Percentiles rank a stretch among this genome's conserved stretches.
These are phyloP conservation scores for Macroglossus sobrinus DNA, from an alignment of 2,113 vertebrate genomes.

Conservation along the genomic window DNA sequence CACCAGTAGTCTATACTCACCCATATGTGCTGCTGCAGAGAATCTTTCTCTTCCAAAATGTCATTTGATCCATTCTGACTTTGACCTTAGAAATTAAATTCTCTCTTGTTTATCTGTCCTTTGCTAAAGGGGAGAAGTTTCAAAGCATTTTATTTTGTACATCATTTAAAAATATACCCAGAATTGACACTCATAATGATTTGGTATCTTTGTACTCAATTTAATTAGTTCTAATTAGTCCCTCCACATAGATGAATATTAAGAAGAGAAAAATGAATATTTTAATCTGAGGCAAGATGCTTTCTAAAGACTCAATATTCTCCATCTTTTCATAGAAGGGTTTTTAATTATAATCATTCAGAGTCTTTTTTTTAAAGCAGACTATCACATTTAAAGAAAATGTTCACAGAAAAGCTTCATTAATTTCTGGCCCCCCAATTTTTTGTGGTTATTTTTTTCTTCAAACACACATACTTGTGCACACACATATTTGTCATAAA, in stretches of 20 bases:
- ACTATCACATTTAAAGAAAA: not conserved
- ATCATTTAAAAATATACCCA: slow-evolving; percentile 40
- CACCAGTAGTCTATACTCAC: not conserved
- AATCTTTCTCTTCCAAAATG: not conserved
- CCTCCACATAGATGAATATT: slow-evolving; percentile 28
- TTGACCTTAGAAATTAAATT: not conserved
- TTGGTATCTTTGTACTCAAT: not conserved
- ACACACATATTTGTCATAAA: not conserved
- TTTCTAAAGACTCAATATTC: slow-evolving; percentile 32
- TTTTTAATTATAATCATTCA: slow-evolving; percentile 27
- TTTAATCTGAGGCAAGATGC: not conserved
- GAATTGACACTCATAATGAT: slow-evolving; percentile 1
- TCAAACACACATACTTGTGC: not conserved
- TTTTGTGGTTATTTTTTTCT: not conserved
- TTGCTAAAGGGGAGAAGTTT: not conserved
- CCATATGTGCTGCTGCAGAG: not conserved
- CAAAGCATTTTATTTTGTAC: slow-evolving; percentile 12
- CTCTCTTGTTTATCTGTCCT: not conserved
- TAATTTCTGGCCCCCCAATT: not conserved
- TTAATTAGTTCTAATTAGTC: slow-evolving; percentile 49
- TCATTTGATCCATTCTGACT: not conserved
- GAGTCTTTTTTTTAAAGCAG: not conserved
- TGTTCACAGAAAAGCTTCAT: not conserved
- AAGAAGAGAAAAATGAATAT: slow-evolving; percentile 36
- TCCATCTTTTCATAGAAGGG: not conserved